Percentiles rank a stretch among this genome's conserved stretches.
Evolutionary conservation across 1,140 invertebrate genomes (phyloP).

Genomic region (Elysia chlorotica): DNA sequence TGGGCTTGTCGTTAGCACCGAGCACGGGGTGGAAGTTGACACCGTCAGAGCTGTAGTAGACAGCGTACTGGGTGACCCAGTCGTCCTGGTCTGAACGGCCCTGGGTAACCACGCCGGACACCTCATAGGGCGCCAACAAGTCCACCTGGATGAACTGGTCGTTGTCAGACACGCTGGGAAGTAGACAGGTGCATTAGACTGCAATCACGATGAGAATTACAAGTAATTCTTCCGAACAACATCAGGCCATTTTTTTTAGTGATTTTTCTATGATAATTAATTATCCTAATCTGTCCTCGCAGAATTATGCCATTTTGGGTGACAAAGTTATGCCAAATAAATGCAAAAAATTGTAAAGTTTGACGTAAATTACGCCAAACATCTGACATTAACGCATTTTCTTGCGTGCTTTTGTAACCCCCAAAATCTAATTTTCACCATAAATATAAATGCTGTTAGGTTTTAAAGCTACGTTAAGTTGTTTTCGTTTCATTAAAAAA

Average conservation of each 20-base stretch:
- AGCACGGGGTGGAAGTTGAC: slow-evolving; percentile 33
- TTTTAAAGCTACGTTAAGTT: no score
- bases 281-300: neutral
- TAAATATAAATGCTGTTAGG: no score
- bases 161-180: slow-evolving; percentile 34
- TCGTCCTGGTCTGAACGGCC: slow-evolving; percentile 45
- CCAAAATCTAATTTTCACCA: no score
- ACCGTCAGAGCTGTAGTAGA: slow-evolving; percentile 60
- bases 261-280: neutral
- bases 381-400: no score
- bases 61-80: slow-evolving; percentile 77
- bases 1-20: slow-evolving; percentile 21
- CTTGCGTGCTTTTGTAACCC: no score
- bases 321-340: neutral
- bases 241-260: neutral
- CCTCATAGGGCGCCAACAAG: slow-evolving; percentile 73
- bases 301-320: neutral
- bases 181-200: slow-evolving; percentile 3
- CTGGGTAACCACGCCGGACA: slow-evolving; percentile 80
- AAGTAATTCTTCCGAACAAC: neutral
- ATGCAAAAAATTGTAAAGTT: neutral
- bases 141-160: slow-evolving; percentile 63
- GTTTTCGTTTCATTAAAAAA: no score
- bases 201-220: neutral
- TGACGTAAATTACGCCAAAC: neutral